phyloP scores from a whole-genome alignment of 2,113 vertebrate genomes.

The Cacatua alba region DNA sequence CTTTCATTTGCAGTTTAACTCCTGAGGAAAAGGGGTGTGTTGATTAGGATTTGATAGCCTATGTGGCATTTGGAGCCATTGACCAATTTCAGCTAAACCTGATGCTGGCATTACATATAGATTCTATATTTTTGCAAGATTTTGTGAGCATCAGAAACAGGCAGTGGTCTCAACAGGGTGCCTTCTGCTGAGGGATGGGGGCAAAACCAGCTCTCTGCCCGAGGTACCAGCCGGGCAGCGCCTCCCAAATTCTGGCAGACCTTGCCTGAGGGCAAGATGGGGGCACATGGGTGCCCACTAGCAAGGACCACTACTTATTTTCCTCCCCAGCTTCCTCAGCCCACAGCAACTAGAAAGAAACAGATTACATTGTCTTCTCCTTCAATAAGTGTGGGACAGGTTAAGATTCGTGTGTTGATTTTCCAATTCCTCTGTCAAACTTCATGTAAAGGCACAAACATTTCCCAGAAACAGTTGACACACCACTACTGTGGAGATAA shows the following conservation, averaged over 20 bases:
- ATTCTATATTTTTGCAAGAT: background rate
- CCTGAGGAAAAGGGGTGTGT: background rate
- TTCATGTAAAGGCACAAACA: background rate
- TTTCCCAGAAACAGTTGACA: background rate
- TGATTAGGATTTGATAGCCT: accelerated
- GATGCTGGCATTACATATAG: accelerated
- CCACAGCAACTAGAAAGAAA: background rate
- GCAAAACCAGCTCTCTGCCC: background rate
- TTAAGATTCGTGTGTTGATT: background rate
- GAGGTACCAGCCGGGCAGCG: background rate
- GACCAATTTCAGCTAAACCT: background rate
- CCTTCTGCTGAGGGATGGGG: background rate
- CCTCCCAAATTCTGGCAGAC: background rate
- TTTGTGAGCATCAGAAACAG: background rate
- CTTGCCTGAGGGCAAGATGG: no score
- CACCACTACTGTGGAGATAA: background rate
- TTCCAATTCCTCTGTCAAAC: background rate
- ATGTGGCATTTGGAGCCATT: accelerated
- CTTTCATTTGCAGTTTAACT: background rate
- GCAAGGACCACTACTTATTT: background rate
- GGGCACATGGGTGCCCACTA: background rate
- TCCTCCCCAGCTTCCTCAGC: background rate
- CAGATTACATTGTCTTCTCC: background rate
- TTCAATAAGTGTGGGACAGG: accelerated
- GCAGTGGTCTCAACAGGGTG: background rate